Conservation (phyloP, 2,797 vertebrate genomes). For the Sebastes paucispinis region DNA sequence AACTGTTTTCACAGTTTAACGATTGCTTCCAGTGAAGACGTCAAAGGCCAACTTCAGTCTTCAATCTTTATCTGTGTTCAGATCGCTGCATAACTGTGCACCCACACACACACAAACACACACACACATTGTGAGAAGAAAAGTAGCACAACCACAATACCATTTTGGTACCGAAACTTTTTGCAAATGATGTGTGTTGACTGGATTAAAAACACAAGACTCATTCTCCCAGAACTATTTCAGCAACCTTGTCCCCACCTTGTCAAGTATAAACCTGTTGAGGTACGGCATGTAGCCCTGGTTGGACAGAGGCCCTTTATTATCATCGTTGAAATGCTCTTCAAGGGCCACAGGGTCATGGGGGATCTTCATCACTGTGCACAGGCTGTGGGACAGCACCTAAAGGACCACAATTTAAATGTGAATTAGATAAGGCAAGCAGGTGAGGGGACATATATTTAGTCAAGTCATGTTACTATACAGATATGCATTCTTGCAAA, state of each 20-base stretch:
- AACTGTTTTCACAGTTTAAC: no score
- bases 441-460: not conserved
- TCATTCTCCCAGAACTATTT: not conserved
- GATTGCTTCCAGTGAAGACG: no score
- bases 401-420: conserved; percentile 51
- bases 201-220: not conserved
- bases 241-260: conserved; percentile 78
- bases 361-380: conserved; percentile 92
- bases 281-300: conserved; percentile 99
- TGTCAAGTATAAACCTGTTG: conserved; percentile 95
- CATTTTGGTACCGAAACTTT: not conserved
- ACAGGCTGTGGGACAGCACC: conserved; percentile 97
- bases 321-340: conserved; percentile 93
- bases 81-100: not conserved
- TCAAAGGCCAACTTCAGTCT: no score
- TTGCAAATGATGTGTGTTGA: not conserved
- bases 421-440: not conserved
- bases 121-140: no score
- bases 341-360: conserved; percentile 93
- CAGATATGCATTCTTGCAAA: not conserved
- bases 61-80: not conserved
- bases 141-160: no score
- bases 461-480: not conserved
- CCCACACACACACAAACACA: not conserved
- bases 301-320: conserved; percentile 93